phyloP scores from a whole-genome alignment of 2,113 vertebrate genomes.

The Pogona vitticeps region DNA sequence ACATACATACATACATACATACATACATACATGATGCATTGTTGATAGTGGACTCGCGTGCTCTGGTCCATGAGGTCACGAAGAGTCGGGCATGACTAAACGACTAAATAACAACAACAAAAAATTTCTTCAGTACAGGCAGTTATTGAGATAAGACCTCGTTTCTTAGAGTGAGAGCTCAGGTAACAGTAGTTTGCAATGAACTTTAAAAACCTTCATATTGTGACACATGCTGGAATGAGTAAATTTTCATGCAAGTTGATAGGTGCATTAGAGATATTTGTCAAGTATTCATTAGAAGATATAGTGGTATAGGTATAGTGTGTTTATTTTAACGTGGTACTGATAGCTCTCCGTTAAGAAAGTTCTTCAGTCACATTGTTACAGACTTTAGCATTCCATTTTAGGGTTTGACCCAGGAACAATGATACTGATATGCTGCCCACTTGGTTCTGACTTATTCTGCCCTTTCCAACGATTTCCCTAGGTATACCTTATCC shows the following conservation, averaged over 20 bases:
- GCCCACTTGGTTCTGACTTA: no score
- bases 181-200: slow-evolving; percentile 37
- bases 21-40: no score
- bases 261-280: slow-evolving; percentile 19
- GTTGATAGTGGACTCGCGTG: no score
- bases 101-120: no score
- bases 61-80: no score
- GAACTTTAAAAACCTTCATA: slow-evolving; percentile 43
- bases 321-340: slow-evolving; percentile 4
- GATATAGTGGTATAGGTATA: background rate
- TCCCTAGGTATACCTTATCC: no score
- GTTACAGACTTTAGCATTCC: background rate
- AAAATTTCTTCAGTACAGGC: slow-evolving; percentile 24
- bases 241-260: slow-evolving; percentile 56
- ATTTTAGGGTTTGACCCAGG: background rate
- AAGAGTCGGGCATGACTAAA: no score
- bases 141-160: slow-evolving; percentile 27
- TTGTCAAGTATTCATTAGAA: slow-evolving; percentile 35
- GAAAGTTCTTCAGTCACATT: background rate
- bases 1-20: no score
- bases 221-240: slow-evolving; percentile 35
- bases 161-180: slow-evolving; percentile 1
- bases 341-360: background rate
- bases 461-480: no score
- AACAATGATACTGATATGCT: no score